A percentile compares a stretch with the other conserved stretches of the same genome.
Conservation (phyloP, 2,888 invertebrate genomes). For the Cataglyphis altisquamis region DNA sequence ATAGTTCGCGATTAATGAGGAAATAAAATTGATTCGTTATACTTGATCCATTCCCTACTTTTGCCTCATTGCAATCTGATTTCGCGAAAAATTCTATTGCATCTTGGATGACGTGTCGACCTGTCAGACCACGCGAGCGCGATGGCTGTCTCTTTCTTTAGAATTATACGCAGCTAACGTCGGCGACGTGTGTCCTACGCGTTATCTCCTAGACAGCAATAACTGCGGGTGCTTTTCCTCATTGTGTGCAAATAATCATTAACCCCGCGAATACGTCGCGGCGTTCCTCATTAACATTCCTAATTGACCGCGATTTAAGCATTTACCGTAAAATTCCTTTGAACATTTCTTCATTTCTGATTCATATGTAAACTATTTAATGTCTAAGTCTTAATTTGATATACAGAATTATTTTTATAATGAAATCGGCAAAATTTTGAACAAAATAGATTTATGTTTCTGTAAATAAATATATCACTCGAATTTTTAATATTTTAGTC, state of each 20-base stretch:
- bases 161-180: slow-evolving; percentile 34
- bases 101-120: slow-evolving; percentile 43
- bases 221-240: slow-evolving; percentile 47
- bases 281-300: slow-evolving; percentile 63
- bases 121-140: slow-evolving; percentile 17
- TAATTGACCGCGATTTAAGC: slow-evolving; percentile 52
- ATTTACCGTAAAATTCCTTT: slow-evolving; percentile 27
- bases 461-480: not conserved
- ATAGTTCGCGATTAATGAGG: slow-evolving; percentile 3
- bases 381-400: not conserved
- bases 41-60: not conserved
- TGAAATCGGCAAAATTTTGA: not conserved
- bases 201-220: slow-evolving; percentile 38
- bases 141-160: slow-evolving; percentile 17
- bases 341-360: not conserved
- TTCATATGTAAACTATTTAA: no score
- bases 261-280: slow-evolving; percentile 52
- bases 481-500: not conserved
- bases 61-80: not conserved
- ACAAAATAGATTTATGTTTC: not conserved
- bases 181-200: slow-evolving; percentile 33
- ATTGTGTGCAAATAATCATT: slow-evolving; percentile 68
- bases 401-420: not conserved
- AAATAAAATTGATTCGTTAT: slow-evolving; percentile 24
- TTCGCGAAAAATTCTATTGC: slow-evolving; percentile 10